Base-by-base conservation (phyloP, 2,888 invertebrate genomes). In the Lepidonotus clava region DNA sequence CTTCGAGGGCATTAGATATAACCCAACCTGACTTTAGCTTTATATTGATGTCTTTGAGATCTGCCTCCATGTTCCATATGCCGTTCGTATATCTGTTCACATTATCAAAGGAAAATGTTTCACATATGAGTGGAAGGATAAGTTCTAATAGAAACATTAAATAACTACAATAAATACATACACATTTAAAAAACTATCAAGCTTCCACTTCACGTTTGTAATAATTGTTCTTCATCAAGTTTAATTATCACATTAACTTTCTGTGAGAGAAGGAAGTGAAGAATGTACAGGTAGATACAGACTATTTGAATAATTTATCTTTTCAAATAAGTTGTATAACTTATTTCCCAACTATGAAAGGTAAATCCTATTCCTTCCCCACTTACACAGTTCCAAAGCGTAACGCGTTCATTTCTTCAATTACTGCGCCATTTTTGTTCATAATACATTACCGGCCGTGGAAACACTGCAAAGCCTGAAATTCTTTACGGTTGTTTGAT, bases 231-330 rank as follows among this genome's bases (percentile, higher is more conserved):
- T 71, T 61, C 71, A 6, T 38, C 71, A 71, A 71, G 71, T 71
- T 71, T 38, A 71, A 71, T 34, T 71, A 71, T 71, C 71, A 71
- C 71, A 71, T 34, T 38, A 36, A 71, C 36, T 34, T 71, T 71
- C 14, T 71, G 36, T 38, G 38, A 38, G 71, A 38, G 38, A 24
- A 38, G 8, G 8, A 46, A 46, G 8, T 38, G 71, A 71, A 71
- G 38, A 18, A 46, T 46, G 18, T 46, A 46, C 46, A n/a, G n/a
- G n/a, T n/a, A n/a, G n/a, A n/a, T n/a, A n/a, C n/a, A n/a, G n/a
- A n/a, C n/a, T n/a, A n/a, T n/a, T n/a, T n/a, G n/a, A n/a, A n/a
- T n/a, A n/a, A n/a, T n/a, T n/a, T n/a, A n/a, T n/a, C n/a, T n/a
- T n/a, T n/a, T n/a, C n/a, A n/a, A n/a, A n/a, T n/a, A n/a, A n/a